These are phyloP conservation scores for Chironomus tepperi DNA, from an alignment of 1,140 invertebrate species.

Conservation along the genomic window DNA sequence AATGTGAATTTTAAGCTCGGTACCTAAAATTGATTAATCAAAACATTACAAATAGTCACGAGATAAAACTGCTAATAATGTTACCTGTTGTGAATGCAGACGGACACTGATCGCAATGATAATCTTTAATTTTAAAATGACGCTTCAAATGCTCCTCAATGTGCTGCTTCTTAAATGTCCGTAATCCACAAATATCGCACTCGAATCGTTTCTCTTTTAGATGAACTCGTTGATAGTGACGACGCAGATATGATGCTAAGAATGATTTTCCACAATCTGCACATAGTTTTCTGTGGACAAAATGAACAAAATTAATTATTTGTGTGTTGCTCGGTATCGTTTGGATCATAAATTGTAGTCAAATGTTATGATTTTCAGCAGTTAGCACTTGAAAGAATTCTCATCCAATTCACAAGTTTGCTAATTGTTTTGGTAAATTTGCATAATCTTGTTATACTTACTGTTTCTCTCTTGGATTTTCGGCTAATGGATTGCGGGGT, in stretches of 20 bases:
- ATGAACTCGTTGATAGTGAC: conserved; percentile 15
- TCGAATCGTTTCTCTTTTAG: conserved; percentile 21
- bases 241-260: not conserved
- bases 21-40: not conserved
- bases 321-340: too few species aligned
- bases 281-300: not conserved
- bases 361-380: too few species aligned
- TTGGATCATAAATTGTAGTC: too few species aligned
- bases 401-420: not conserved
- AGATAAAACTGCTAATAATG: too few species aligned
- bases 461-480: conserved; percentile 4
- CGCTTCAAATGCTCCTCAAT: conserved; percentile 1
- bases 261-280: conserved; percentile 16
- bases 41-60: too few species aligned
- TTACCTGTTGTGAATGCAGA: not conserved
- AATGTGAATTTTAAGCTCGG: conserved; percentile 9
- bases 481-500: conserved; percentile 3
- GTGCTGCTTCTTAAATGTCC: not conserved
- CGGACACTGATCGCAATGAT: conserved; percentile 16
- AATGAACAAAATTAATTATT: not conserved
- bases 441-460: not conserved
- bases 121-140: conserved; percentile 14
- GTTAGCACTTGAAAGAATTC: too few species aligned
- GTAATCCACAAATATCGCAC: not conserved
- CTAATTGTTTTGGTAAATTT: too few species aligned